Evolutionary conservation across 2,888 invertebrate species (phyloP).

Genomic region (Daptonema setosum): DNA sequence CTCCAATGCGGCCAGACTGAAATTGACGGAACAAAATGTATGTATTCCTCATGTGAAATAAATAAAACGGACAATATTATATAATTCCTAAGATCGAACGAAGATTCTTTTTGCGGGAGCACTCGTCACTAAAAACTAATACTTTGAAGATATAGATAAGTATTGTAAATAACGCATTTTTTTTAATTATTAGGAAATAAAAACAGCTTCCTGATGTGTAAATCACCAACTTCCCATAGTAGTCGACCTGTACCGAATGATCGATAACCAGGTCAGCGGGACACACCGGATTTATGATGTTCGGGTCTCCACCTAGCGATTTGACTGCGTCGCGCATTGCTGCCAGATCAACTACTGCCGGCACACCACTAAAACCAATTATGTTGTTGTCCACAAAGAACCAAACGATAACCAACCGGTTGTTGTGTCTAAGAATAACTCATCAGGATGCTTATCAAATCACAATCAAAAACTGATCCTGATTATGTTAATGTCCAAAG

Average conservation of each 20-base stretch:
- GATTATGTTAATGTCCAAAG: too few species aligned
- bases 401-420: neutral
- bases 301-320: conserved; percentile 59
- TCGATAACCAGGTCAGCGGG: conserved; percentile 94
- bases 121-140: too few species aligned
- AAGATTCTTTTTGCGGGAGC: too few species aligned
- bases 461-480: neutral
- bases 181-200: too few species aligned
- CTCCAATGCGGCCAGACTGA: conserved; percentile 57
- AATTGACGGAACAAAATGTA: conserved; percentile 17
- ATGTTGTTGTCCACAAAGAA: too few species aligned
- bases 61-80: too few species aligned
- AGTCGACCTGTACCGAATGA: conserved; percentile 92
- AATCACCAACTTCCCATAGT: conserved; percentile 41
- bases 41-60: too few species aligned
- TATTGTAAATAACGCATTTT: too few species aligned
- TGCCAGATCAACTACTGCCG: conserved; percentile 93
- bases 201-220: too few species aligned
- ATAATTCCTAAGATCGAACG: too few species aligned
- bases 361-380: conserved; percentile 54
- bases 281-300: conserved; percentile 84
- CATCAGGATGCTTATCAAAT: neutral
- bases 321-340: conserved; percentile 90
- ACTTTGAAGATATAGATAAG: too few species aligned
- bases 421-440: neutral